Conservation (phyloP, 2,113 vertebrate species). For the Mesocricetus auratus region DNA sequence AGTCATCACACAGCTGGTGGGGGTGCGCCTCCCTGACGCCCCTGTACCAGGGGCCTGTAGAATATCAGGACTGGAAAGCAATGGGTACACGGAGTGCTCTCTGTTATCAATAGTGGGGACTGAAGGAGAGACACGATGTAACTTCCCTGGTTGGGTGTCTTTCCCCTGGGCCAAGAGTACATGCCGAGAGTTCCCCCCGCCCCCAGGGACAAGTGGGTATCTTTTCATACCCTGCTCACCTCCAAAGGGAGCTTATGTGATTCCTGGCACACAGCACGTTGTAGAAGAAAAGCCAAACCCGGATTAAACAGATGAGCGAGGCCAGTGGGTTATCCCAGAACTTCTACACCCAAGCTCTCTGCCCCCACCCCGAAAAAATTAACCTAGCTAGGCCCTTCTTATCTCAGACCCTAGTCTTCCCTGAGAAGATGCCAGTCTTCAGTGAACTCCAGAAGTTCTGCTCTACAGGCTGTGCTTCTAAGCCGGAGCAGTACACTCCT, state of each 20-base stretch:
- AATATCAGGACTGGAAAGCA: background rate
- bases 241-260: background rate
- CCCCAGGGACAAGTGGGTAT: fast-evolving
- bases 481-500: background rate
- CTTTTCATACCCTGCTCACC: background rate
- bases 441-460: background rate
- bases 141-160: background rate
- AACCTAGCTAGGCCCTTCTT: background rate
- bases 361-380: background rate
- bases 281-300: background rate
- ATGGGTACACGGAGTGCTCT: too few species aligned
- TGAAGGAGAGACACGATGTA: background rate
- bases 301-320: background rate
- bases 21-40: too few species aligned
- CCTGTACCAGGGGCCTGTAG: background rate
- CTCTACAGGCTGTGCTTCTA: too few species aligned
- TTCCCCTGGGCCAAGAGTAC: background rate
- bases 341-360: background rate
- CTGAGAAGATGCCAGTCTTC: background rate
- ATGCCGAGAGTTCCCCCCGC: background rate
- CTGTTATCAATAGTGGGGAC: background rate
- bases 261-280: background rate
- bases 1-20: background rate
- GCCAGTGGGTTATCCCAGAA: background rate
- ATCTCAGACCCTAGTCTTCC: background rate